Conservation (phyloP, 2,113 vertebrate genomes). For the Oxygymnocypris stewartii region DNA sequence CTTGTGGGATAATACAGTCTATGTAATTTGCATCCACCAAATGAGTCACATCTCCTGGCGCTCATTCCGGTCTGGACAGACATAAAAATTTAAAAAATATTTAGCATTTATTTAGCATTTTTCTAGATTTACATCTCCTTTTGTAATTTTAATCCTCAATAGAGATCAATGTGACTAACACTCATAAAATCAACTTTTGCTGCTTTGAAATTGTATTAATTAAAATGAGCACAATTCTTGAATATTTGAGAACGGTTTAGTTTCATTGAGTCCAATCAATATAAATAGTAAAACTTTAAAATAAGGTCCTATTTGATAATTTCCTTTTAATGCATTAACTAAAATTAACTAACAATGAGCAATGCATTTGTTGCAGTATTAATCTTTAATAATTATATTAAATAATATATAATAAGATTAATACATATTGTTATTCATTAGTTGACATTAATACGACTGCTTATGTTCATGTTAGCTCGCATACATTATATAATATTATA, state of each 20-base stretch:
- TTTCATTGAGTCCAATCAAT: neutral
- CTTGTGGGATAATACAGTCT: conserved; percentile 30
- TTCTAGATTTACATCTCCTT: neutral
- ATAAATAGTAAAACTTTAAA: neutral
- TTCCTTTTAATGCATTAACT: neutral
- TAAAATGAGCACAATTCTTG: neutral
- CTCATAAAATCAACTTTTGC: neutral
- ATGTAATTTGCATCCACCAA: conserved; percentile 11
- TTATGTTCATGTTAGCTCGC: neutral
- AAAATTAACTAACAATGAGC: neutral
- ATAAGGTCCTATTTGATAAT: neutral
- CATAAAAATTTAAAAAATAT: neutral
- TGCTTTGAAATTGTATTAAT: neutral
- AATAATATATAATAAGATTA: neutral
- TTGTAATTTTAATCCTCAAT: neutral
- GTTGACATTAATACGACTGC: no score
- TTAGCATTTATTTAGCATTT: conserved; percentile 16
- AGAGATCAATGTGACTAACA: neutral
- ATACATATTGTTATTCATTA: no score
- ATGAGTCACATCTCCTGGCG: conserved; percentile 19
- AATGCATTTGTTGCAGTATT: neutral
- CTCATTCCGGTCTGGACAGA: neutral
- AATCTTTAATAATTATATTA: neutral
- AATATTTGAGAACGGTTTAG: no score
- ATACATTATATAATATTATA: neutral